These are phyloP conservation scores for Suricata suricatta DNA, from an alignment of 2,113 vertebrate species.

Conservation along the genomic window DNA sequence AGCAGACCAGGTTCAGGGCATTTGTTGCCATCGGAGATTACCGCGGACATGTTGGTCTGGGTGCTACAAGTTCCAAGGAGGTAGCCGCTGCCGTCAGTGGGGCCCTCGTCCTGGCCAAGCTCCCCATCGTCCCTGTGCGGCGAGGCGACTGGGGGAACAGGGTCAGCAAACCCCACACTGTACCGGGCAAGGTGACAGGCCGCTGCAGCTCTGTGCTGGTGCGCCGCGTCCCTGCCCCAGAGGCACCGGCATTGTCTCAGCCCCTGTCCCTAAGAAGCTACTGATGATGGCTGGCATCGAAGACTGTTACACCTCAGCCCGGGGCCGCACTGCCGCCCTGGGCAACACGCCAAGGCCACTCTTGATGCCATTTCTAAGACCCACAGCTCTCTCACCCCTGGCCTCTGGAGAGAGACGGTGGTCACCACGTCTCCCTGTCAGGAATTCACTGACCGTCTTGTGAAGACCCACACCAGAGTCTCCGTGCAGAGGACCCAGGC, in stretches of 20 bases:
- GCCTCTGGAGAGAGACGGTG: conserved; percentile 98
- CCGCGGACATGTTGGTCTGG: conserved; percentile 97
- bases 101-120: conserved; percentile 97
- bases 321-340: conserved; percentile 96
- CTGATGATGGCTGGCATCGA: conserved; percentile 99
- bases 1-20: conserved; percentile 98
- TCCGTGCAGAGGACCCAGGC: conserved; percentile 93
- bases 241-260: conserved; percentile 96
- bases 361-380: conserved; percentile 99
- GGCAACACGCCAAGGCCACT: conserved; percentile 98
- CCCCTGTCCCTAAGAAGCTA: conserved; percentile 98
- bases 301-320: conserved; percentile 97
- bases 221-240: conserved; percentile 96
- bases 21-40: conserved; percentile 99
- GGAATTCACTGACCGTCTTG: conserved; percentile 99
- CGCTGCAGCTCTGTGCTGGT: conserved; percentile 98
- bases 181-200: conserved; percentile 97
- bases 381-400: conserved; percentile 98
- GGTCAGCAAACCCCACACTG: conserved; percentile 97
- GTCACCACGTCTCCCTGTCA: conserved; percentile 99
- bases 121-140: conserved; percentile 96
- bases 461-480: conserved; percentile 97
- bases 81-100: conserved; percentile 98
- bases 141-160: conserved; percentile 99
- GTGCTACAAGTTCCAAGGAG: conserved; percentile 98